phyloP scores from a whole-genome alignment of 2,113 vertebrate species.

The Trachemys scripta region DNA sequence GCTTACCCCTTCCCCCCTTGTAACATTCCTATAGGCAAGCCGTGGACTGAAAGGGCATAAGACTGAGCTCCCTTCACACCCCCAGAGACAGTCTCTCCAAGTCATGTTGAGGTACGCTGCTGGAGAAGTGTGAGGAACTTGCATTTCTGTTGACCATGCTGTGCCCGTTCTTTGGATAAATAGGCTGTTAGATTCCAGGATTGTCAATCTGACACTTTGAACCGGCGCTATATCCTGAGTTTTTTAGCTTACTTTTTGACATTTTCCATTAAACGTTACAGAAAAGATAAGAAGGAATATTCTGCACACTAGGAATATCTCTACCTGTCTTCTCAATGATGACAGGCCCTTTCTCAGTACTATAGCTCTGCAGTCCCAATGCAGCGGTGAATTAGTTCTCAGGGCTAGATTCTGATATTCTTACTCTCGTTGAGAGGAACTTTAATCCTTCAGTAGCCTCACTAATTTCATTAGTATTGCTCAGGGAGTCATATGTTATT shows the following conservation, averaged over 20 bases:
- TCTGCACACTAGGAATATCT: slow-evolving; percentile 22
- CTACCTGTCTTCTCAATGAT: slow-evolving; percentile 45
- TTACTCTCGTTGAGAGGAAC: neutral
- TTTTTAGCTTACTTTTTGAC: slow-evolving; percentile 56
- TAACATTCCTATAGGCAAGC: neutral
- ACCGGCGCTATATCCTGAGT: slow-evolving; percentile 49
- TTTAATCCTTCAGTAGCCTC: neutral
- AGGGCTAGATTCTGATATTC: slow-evolving; percentile 22
- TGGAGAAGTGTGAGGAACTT: slow-evolving; percentile 13
- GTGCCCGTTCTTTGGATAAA: slow-evolving; percentile 60
- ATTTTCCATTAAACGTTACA: slow-evolving; percentile 66
- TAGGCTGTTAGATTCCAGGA: slow-evolving; percentile 17
- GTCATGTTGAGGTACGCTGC: neutral
- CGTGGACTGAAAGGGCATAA: neutral
- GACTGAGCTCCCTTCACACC: neutral
- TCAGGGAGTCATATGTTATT: neutral
- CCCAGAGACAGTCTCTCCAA: neutral
- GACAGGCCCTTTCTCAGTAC: slow-evolving; percentile 22
- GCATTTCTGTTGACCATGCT: slow-evolving; percentile 24
- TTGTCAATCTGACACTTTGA: slow-evolving; percentile 55
- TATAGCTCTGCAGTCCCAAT: neutral
- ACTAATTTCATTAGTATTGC: neutral
- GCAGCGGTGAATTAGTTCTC: neutral
- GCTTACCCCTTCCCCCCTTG: neutral
- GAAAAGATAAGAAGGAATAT: slow-evolving; percentile 55